These are phyloP conservation scores for Dasysyrphus albostriatus DNA, from an alignment of 2,888 invertebrate genomes.

Conservation along the genomic window DNA sequence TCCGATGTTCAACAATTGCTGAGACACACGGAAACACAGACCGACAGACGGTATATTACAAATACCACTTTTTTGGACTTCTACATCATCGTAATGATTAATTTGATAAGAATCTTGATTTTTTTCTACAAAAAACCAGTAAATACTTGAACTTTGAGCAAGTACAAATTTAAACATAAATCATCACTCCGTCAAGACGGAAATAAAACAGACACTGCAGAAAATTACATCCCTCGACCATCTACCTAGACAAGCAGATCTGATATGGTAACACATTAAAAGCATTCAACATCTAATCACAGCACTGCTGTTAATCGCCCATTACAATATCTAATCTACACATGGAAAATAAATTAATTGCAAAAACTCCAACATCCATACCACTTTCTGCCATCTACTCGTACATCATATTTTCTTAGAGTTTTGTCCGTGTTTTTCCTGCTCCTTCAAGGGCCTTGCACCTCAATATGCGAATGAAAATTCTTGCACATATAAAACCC, in stretches of 20 bases:
- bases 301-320: constrained; percentile 16
- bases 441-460: constrained; percentile 49
- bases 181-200: neutral
- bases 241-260: neutral
- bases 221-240: neutral
- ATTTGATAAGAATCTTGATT: too few relatives aligned
- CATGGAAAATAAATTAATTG: constrained; percentile 48
- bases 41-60: too few relatives aligned
- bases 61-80: too few relatives aligned
- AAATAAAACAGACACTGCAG: neutral
- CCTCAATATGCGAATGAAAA: constrained; percentile 45
- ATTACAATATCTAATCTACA: constrained; percentile 48
- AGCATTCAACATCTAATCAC: constrained; percentile 13
- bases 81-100: too few relatives aligned
- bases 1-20: too few relatives aligned
- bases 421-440: neutral
- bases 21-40: too few relatives aligned
- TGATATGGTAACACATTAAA: neutral
- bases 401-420: constrained; percentile 45
- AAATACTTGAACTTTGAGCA: too few relatives aligned
- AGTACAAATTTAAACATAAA: too few relatives aligned
- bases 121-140: too few relatives aligned
- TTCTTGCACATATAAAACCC: constrained; percentile 46
- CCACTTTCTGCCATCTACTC: constrained; percentile 48
- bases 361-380: constrained; percentile 8